Base-by-base conservation (phyloP, 2,888 invertebrate genomes). In the Amphipyra berbera region DNA sequence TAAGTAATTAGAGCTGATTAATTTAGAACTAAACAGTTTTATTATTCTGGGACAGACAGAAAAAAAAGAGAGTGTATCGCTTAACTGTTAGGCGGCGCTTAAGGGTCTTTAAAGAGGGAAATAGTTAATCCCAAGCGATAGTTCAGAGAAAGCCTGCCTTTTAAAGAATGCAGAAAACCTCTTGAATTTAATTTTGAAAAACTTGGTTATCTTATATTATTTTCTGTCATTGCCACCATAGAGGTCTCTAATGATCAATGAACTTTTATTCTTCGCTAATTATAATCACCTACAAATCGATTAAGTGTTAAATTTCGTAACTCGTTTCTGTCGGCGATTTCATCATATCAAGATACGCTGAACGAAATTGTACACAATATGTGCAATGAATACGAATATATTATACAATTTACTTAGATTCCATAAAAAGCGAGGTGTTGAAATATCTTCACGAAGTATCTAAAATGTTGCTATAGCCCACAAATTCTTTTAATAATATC, bases 401-500 rank as follows among this genome's bases (percentile, higher is more conserved):
- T 49, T 49, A 58, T 50, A 40, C 13, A 72, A 46, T 66, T 72
- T 47, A 45, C 41, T 27, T 12, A 10, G 14, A 61, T 60, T 55
- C 53, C 33, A 52, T 60, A 37, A 58, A 64, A 61, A 62, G 1
- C 45, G 12, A 61, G 21, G 53, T 68, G 63, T 66, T 47, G 59
- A 68, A 78, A 68, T 48, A 56, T 48, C 46, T 9, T 54, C 15
- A 62, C 61, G 55, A 72, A 72, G 60, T 59, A 62, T 68, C 52
- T 59, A 60, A 64, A 50, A 55, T 21, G 38, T 72, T 60, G 54
- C 70, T 52, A 69, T 66, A 68, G 44, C 54, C 54, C 38, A 71
- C 59, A 60, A 63, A 58, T 63, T 68, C 33, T 68, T 72, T 62
- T 68, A 30, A 30, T 69, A 73, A 70, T 70, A 76, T 71, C 70